Conservation (phyloP, 2,797 vertebrate genomes). For the Rhynchotus rufescens region DNA sequence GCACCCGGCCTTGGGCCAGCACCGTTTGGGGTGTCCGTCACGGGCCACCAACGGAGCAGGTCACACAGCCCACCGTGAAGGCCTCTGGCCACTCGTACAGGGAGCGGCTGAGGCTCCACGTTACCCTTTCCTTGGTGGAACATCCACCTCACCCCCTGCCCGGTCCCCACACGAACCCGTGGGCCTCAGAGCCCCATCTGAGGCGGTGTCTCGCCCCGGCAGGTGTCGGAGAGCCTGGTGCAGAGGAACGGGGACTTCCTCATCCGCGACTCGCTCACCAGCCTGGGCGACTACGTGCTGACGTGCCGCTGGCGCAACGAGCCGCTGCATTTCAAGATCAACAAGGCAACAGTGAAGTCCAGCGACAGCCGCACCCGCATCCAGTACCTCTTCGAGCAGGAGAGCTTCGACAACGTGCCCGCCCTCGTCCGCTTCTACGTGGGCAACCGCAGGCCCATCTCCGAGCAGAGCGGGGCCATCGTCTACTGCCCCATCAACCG, state of each 20-base stretch:
- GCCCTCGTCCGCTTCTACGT: constrained; percentile 92
- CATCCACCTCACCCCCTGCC: not conserved
- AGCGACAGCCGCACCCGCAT: constrained; percentile 87
- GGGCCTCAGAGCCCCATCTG: not conserved
- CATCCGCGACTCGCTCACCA: constrained; percentile 93
- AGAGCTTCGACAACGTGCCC: constrained; percentile 93
- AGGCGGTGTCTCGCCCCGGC: not conserved
- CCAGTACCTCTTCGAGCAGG: constrained; percentile 93
- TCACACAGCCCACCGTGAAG: not conserved
- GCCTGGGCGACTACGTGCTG: constrained; percentile 91
- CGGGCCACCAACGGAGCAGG: not conserved
- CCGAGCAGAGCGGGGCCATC: constrained; percentile 89
- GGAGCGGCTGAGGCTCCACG: fast-evolving
- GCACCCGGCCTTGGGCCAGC: too few relatives aligned
- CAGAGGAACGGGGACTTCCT: constrained; percentile 94
- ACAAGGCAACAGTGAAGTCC: constrained; percentile 94
- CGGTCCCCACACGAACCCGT: not conserved
- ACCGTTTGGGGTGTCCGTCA: not conserved
- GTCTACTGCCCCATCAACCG: constrained; percentile 96
- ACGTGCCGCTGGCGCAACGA: constrained; percentile 95
- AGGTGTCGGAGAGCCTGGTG: constrained; percentile 95
- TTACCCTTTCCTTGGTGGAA: not conserved
- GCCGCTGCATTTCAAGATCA: constrained; percentile 94
- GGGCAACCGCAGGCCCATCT: constrained; percentile 90
- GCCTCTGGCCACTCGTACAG: not conserved